Evolutionary conservation across 2,113 vertebrate species (phyloP).

Genomic region (Caranx melampygus): DNA sequence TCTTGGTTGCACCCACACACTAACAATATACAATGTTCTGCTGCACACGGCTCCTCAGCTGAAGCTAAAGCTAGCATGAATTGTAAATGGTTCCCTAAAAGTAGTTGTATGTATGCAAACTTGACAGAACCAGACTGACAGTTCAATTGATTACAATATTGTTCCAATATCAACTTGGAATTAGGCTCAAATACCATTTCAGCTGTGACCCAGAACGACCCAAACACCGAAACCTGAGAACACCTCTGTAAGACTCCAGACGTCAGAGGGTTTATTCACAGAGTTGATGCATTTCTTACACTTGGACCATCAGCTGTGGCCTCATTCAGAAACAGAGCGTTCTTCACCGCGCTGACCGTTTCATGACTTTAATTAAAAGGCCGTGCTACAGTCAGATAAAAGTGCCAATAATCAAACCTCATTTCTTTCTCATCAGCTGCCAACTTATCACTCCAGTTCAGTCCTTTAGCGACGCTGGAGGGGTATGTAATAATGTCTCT

Average conservation of each 20-base stretch:
- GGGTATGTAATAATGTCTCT: not conserved
- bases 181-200: too few species aligned
- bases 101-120: too few species aligned
- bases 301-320: not conserved
- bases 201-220: too few species aligned
- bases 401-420: conserved; percentile 9
- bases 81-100: too few species aligned
- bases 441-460: not conserved
- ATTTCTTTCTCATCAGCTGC: not conserved
- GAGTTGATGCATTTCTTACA: not conserved
- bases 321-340: not conserved
- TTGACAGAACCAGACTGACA: too few species aligned
- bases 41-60: not conserved
- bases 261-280: not conserved
- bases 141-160: too few species aligned
- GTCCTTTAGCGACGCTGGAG: not conserved
- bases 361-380: not conserved
- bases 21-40: not conserved
- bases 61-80: too few species aligned
- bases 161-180: too few species aligned
- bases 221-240: not conserved
- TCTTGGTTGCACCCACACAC: not conserved
- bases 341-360: not conserved
- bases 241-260: not conserved
- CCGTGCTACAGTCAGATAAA: not conserved